Conservation (phyloP, 2,888 invertebrate genomes). For the Ennomos fuscantarius region DNA sequence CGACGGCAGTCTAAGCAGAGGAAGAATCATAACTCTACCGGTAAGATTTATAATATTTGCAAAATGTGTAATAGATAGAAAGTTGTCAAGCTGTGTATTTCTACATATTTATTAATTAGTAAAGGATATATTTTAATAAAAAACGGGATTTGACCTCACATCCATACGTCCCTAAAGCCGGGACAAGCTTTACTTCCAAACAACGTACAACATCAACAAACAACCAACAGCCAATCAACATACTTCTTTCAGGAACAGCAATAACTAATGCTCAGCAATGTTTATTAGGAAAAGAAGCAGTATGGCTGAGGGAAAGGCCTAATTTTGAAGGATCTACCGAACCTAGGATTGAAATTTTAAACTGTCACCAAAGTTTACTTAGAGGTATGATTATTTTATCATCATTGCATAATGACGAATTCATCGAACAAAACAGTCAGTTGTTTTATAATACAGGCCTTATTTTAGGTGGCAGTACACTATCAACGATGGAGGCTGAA, state of each 20-base stretch:
- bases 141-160: too few species aligned
- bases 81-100: not conserved
- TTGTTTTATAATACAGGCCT: conserved; percentile 1
- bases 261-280: conserved; percentile 78
- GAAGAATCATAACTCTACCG: conserved; percentile 70
- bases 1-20: conserved; percentile 72
- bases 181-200: too few species aligned
- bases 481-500: conserved; percentile 78
- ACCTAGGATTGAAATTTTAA: conserved; percentile 77
- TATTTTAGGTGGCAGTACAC: conserved; percentile 67
- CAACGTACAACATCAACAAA: too few species aligned
- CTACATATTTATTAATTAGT: not conserved
- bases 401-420: not conserved
- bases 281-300: conserved; percentile 77
- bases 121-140: too few species aligned
- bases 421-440: not conserved
- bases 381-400: conserved; percentile 56
- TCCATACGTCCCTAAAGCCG: too few species aligned
- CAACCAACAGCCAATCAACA: too few species aligned
- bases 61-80: not conserved
- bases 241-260: conserved; percentile 58
- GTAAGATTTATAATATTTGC: conserved; percentile 44
- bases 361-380: conserved; percentile 75
- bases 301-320: conserved; percentile 76
- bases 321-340: conserved; percentile 77